Evolutionary conservation across 2,113 vertebrate genomes (phyloP).

Genomic region (Alligator sinensis): DNA sequence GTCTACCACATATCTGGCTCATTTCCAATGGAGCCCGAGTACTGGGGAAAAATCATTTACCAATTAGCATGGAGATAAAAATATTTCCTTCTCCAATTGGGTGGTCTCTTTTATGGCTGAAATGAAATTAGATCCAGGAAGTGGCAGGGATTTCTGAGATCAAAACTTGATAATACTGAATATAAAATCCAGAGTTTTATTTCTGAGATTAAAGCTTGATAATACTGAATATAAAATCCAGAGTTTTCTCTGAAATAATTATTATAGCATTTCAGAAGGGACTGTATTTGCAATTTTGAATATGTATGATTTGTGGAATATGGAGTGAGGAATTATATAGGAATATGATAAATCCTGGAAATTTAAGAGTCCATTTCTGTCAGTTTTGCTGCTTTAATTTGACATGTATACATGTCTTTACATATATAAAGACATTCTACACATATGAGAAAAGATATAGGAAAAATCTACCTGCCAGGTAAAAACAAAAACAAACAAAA

Average conservation of each 20-base stretch:
- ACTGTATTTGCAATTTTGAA: not conserved
- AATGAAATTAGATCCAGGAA: constrained; percentile 71
- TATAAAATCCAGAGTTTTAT: constrained; percentile 30
- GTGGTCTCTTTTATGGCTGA: constrained; percentile 63
- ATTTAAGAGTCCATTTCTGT: not conserved
- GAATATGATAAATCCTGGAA: not conserved
- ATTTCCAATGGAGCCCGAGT: constrained; percentile 2
- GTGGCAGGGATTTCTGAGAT: constrained; percentile 62
- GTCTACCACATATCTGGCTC: constrained; percentile 36
- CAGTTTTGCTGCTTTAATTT: not conserved
- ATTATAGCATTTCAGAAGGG: not conserved
- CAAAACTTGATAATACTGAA: not conserved
- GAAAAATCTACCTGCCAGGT: not conserved
- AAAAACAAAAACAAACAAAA: not conserved
- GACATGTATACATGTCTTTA: not conserved
- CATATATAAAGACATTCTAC: not conserved
- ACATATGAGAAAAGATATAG: not conserved
- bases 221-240: not conserved
- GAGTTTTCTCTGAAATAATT: not conserved
- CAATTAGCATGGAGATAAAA: constrained; percentile 70
- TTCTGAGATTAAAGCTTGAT: constrained; percentile 41
- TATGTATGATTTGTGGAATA: not conserved
- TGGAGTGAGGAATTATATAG: not conserved
- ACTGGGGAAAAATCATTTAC: constrained; percentile 24
- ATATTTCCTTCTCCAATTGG: constrained; percentile 48